Evolutionary conservation across 1,140 invertebrate species (phyloP).

Genomic region (Drosophila seguyi): DNA sequence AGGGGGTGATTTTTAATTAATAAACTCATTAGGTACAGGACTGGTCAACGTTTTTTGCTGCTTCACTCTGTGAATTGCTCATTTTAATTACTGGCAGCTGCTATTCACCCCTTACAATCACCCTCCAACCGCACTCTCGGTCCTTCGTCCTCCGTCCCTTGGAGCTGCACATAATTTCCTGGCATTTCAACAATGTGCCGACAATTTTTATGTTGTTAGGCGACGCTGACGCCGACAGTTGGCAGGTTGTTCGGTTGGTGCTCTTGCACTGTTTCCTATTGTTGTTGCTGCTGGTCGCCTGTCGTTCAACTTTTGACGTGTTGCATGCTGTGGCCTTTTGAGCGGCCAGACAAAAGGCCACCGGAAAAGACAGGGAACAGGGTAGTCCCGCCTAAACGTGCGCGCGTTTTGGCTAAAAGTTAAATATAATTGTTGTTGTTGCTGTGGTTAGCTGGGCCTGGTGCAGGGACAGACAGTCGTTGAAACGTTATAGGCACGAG

Average conservation of each 20-base stretch:
- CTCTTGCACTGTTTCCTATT: conserved; percentile 36
- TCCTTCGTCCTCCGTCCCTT: conserved; percentile 10
- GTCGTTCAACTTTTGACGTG: conserved; percentile 79
- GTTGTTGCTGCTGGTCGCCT: conserved; percentile 51
- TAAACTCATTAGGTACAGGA: conserved; percentile 74
- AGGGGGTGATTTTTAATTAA: conserved; percentile 78
- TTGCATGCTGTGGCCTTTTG: conserved; percentile 63
- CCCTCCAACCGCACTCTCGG: neutral
- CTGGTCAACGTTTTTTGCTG: conserved; percentile 37
- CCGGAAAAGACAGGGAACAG: conserved; percentile 30
- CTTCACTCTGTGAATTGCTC: conserved; percentile 58
- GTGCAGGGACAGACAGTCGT: conserved; percentile 14
- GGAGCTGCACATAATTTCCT: conserved; percentile 69
- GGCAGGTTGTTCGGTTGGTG: conserved; percentile 40
- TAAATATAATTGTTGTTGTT: conserved; percentile 80
- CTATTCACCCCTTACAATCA: conserved; percentile 7
- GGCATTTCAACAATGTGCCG: conserved; percentile 78
- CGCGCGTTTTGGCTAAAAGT: conserved; percentile 70
- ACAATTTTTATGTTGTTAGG: conserved; percentile 77
- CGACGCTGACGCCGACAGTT: conserved; percentile 56
- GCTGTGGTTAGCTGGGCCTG: conserved; percentile 23
- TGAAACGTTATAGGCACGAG: conserved; percentile 2
- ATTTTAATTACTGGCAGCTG: conserved; percentile 78
- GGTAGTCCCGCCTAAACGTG: conserved; percentile 51
- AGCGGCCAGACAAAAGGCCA: conserved; percentile 64